Percentiles rank a stretch among this genome's conserved stretches.
phyloP scores from a whole-genome alignment of 2,797 vertebrate genomes.

The Toxotes lorentzi region DNA sequence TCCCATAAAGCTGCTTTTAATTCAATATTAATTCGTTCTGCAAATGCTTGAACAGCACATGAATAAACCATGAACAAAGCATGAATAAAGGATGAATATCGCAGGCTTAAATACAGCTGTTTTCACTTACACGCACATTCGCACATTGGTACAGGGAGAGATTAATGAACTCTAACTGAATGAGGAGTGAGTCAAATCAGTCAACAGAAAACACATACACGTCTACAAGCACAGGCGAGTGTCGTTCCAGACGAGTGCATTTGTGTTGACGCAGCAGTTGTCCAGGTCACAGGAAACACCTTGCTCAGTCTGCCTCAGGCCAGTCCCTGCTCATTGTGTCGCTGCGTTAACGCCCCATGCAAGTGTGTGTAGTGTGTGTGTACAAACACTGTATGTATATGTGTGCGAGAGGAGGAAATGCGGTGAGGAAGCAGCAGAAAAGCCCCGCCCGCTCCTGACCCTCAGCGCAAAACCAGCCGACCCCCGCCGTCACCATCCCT shows the following conservation, averaged over 20 bases:
- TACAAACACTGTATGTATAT: slow-evolving; percentile 7
- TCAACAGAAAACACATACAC: slow-evolving; percentile 20
- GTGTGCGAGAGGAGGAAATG: slow-evolving; percentile 55
- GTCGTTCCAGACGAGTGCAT: slow-evolving; percentile 44
- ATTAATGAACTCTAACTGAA: slow-evolving; percentile 51
- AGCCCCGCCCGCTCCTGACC: slow-evolving; percentile 55
- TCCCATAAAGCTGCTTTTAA: slow-evolving; percentile 73
- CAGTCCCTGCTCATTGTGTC: slow-evolving; percentile 72
- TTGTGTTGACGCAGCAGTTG: slow-evolving; percentile 68
- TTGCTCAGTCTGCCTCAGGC: slow-evolving; percentile 70
- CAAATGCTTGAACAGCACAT: slow-evolving; percentile 64
- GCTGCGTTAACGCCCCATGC: slow-evolving; percentile 48
- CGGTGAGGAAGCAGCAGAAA: slow-evolving; percentile 67
- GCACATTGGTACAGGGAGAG: slow-evolving; percentile 24
- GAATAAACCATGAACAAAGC: slow-evolving; percentile 66
- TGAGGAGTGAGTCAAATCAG: slow-evolving; percentile 37
- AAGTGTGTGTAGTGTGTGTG: slow-evolving; percentile 13
- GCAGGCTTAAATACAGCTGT: slow-evolving; percentile 48
- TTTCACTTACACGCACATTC: slow-evolving; percentile 50
- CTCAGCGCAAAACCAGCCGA: slow-evolving; percentile 36
- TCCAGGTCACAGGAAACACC: slow-evolving; percentile 84
- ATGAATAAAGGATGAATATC: slow-evolving; percentile 74
- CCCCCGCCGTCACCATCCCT: slow-evolving; percentile 32
- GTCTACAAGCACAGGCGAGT: slow-evolving; percentile 12
- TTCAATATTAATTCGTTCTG: slow-evolving; percentile 79